Base-by-base conservation (phyloP, 2,797 vertebrate species). In the Phoeniculus purpureus region DNA sequence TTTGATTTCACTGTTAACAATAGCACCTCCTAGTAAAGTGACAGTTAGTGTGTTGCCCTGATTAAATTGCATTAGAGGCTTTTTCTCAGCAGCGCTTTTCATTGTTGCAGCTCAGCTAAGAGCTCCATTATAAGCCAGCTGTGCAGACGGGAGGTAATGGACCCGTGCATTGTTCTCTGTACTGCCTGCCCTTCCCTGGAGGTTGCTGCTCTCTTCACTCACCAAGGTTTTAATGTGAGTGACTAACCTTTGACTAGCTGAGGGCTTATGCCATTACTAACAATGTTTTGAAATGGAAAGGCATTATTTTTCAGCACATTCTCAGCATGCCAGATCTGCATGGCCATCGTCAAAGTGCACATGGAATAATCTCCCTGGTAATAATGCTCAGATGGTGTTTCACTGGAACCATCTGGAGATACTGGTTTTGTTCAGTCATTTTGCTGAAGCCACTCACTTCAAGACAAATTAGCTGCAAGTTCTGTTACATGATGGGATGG, bases 391-490 rank as follows among this genome's bases (percentile, higher is more conserved):
- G 92, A 94, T 97, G 97, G 91, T 84, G 66, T 96, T 96, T 98
- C 98, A 97, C 93, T 81, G 91, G 96, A 98, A 98, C 97, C 98
- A 98, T 98, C 95, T 98, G 98, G 97, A 97, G 96, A 90, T 94
- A 7, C 86, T 83, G 89, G 61, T 75, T 94, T 90, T 93, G 77
- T 94, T 97, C 97, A 94, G 96, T 95, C 96, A 55, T 79, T 96
- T 97, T 95, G 96, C 96, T 72, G 97, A 97, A 98, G 97, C 95
- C 96, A 91, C 96, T 97, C 97, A 97, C 97, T 98, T 98, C 93
- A 97, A 97, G 97, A 97, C 96, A 98, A 98, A 98, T 97, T 98
- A 97, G 97, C 97, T 94, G 96, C 92, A 97, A 94, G 96, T 97
- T 97, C 97, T 97, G 86, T 94, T 96, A n/a, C 62, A 93, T 94